Evolutionary conservation across 2,888 invertebrate species (phyloP).

Genomic region (Eristalis tenax): DNA sequence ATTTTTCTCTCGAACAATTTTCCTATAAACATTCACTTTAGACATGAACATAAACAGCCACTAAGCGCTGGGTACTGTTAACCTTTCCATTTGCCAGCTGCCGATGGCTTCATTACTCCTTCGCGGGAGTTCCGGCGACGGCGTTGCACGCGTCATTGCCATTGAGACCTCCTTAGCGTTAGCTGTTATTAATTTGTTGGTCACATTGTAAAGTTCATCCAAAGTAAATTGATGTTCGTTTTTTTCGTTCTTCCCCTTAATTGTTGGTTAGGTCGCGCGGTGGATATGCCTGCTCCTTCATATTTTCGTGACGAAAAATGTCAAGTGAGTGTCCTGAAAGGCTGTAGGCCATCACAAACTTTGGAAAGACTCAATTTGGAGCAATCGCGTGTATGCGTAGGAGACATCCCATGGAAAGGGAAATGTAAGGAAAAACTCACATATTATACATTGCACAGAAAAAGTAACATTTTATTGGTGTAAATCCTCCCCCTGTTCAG

Average conservation of each 20-base stretch:
- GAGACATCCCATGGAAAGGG: too few relatives aligned
- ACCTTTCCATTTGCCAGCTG: slow-evolving; percentile 46
- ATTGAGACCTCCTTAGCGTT: slow-evolving; percentile 35
- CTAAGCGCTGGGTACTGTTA: slow-evolving; percentile 35
- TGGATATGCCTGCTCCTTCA: not conserved
- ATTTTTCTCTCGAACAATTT: slow-evolving; percentile 50
- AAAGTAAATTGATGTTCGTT: slow-evolving; percentile 8
- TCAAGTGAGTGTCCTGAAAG: not conserved
- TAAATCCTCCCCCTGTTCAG: too few relatives aligned
- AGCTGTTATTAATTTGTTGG: slow-evolving; percentile 56
- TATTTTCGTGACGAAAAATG: not conserved
- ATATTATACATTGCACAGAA: not conserved
- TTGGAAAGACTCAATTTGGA: not conserved
- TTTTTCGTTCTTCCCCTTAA: not conserved
- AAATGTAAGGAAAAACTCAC: not conserved
- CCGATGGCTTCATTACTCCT: slow-evolving; percentile 58
- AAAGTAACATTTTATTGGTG: not conserved
- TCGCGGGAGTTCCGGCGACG: not conserved
- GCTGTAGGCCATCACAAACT: slow-evolving; percentile 9
- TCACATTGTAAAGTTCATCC: slow-evolving; percentile 49
- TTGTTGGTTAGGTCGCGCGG: not conserved
- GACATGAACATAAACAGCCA: not conserved
- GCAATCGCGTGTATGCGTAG: too few relatives aligned
- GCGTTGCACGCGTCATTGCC: not conserved
- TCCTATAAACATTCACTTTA: slow-evolving; percentile 64